Conservation (phyloP, 1,140 invertebrate genomes). For the Bombyx mandarina region DNA sequence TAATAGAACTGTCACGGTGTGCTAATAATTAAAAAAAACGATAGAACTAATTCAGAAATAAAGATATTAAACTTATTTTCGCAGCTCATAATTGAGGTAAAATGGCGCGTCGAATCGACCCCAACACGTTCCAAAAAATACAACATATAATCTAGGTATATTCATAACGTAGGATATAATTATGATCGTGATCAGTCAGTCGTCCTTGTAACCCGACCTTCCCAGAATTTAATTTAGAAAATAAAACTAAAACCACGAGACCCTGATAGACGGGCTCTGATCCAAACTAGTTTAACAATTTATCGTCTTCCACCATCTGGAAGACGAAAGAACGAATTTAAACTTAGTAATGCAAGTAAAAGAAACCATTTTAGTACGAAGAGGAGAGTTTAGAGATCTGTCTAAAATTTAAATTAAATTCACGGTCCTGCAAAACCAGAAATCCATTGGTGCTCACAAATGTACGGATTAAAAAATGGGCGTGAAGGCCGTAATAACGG, state of each 20-base stretch:
- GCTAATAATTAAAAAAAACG: no score
- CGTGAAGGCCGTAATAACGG: constrained; percentile 15
- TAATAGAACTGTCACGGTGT: no score
- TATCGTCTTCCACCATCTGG: constrained; percentile 27
- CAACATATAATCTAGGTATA: no score
- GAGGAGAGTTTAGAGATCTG: constrained; percentile 1
- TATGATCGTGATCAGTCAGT: constrained; percentile 1
- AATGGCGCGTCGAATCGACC: no score
- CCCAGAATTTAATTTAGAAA: constrained; percentile 36
- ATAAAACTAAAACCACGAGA: constrained; percentile 32
- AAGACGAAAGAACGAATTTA: constrained; percentile 16
- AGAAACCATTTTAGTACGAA: constrained; percentile 15
- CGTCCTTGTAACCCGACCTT: constrained; percentile 49
- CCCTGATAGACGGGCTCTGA: constrained; percentile 21
- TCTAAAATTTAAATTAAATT: constrained; percentile 21
- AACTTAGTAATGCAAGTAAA: constrained; percentile 17
- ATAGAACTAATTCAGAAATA: no score
- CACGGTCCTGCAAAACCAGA: constrained; percentile 8
- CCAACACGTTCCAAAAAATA: no score
- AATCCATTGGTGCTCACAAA: constrained; percentile 16
- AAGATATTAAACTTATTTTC: no score
- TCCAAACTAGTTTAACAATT: constrained; percentile 33
- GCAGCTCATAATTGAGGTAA: no score
- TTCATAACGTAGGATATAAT: no score
- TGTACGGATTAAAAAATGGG: constrained; percentile 8